Evolutionary conservation across 2,888 invertebrate species (phyloP).

Genomic region (Carpatolechia fugitivella): DNA sequence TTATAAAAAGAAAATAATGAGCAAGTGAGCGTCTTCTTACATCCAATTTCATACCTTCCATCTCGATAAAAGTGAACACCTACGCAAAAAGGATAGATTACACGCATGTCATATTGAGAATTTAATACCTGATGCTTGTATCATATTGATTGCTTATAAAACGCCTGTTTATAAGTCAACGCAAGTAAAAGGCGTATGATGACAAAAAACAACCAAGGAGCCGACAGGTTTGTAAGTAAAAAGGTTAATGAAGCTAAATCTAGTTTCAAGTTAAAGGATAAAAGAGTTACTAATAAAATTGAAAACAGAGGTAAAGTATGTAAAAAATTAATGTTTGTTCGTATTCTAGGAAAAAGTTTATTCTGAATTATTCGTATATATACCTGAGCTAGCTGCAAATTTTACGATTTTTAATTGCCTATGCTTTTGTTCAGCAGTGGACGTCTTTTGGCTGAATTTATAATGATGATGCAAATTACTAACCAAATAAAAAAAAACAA

Average conservation of each 20-base stretch:
- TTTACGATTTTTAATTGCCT: too few relatives aligned
- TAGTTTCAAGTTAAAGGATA: neutral
- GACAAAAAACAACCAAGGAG: slow-evolving; percentile 11
- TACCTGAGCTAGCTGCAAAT: too few relatives aligned
- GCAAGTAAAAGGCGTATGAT: slow-evolving; percentile 21
- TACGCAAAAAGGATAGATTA: neutral
- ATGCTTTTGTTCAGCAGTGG: too few relatives aligned
- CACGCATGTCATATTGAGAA: slow-evolving; percentile 13
- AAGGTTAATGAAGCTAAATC: neutral
- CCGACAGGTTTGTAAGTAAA: slow-evolving; percentile 9
- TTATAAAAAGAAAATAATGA: too few relatives aligned
- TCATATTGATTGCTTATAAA: slow-evolving; percentile 30
- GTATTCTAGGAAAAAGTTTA: too few relatives aligned
- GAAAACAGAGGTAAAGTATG: neutral
- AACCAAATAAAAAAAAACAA: too few relatives aligned
- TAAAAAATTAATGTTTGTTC: neutral
- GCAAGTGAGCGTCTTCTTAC: too few relatives aligned
- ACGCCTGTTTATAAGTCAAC: slow-evolving; percentile 23
- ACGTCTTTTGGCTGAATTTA: too few relatives aligned
- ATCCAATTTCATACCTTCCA: neutral
- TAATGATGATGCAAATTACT: too few relatives aligned
- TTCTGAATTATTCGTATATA: too few relatives aligned
- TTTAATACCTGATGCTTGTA: slow-evolving; percentile 7
- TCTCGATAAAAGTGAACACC: neutral
- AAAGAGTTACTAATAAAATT: neutral